Base-by-base conservation (phyloP, 2,797 vertebrate genomes). In the Apogon talboti region DNA sequence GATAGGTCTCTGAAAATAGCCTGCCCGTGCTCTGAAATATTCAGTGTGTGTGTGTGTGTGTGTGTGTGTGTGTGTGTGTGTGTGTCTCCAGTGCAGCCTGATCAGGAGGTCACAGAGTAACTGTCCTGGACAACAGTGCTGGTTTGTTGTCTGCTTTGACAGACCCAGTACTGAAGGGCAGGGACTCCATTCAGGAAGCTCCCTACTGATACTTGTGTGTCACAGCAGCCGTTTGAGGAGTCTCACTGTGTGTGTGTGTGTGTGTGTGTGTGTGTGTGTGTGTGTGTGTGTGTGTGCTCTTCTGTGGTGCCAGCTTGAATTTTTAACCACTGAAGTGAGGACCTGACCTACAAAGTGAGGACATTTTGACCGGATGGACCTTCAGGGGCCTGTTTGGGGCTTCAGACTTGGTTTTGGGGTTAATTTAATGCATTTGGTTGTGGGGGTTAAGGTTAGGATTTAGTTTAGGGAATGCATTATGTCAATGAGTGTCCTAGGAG, bases 1-100 rank as follows among this genome's bases (percentile, higher is more conserved):
- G 89, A 93, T 87, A 88, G 64, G 81, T 61, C 78, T 70, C 86
- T 75, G 65, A 89, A 92, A 92, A 93, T 92, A 93, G 89, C 82
- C 46, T 14, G 64, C 51, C 68, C 48, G 47, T 21, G 74, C 87
- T 82, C 78, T 92, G 73, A 93, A 93, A 93, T 92, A 91, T 91
- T 91, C 74, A 92, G 68, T 50, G 35, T 82, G 80, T 65, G 67
- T 30, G 66, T 35, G 59, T 43, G 56, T 28, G 71, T 55, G 54
- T 53, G 63, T 55, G 61, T 46, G 56, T 38, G 67, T 45, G 67
- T 46, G 48, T 50, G 72, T 33, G 58, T 30, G 64, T 48, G 53
- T 61, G 57, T 68, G 61, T 69, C 68, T 63, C 61, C 72, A 21
- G 55, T 57, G 66, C 65, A 66, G 76, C 50, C 52, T 0, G n/a